Conservation (phyloP, 1,140 invertebrate genomes). For the Platyscapa corneri region DNA sequence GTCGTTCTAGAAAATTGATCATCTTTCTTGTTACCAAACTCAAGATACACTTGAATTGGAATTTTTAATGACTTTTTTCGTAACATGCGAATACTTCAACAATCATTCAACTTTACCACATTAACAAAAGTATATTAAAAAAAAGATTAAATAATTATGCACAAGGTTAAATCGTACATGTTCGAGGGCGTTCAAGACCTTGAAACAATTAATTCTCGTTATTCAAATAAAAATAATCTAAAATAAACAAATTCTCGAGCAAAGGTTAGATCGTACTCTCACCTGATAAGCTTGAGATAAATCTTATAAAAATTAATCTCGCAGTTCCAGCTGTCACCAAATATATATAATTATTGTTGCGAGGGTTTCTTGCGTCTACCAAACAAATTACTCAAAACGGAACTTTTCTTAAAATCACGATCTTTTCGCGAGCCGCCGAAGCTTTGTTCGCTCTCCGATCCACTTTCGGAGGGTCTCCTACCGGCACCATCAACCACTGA, state of each 20-base stretch:
- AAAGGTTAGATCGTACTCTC: neutral
- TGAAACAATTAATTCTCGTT: slow-evolving; percentile 31
- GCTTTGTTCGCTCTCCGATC: slow-evolving; percentile 73
- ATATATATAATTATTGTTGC: slow-evolving; percentile 50
- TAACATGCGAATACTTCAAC: slow-evolving; percentile 17
- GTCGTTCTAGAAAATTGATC: slow-evolving; percentile 47
- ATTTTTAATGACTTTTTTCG: slow-evolving; percentile 29
- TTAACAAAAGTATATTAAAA: slow-evolving; percentile 40
- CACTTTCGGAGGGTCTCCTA: slow-evolving; percentile 71
- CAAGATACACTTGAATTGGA: slow-evolving; percentile 46
- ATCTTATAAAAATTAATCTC: slow-evolving; percentile 34
- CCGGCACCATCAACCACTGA: slow-evolving; percentile 66
- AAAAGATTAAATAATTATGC: slow-evolving; percentile 33
- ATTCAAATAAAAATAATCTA: slow-evolving; percentile 39
- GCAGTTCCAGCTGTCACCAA: slow-evolving; percentile 38
- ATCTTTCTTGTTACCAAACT: slow-evolving; percentile 4
- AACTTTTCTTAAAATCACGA: slow-evolving; percentile 71
- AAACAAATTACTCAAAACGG: slow-evolving; percentile 73
- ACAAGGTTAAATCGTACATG: slow-evolving; percentile 5
- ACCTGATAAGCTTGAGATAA: slow-evolving; percentile 1
- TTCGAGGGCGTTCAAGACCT: slow-evolving; percentile 3
- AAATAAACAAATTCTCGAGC: slow-evolving; percentile 15
- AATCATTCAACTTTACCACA: slow-evolving; percentile 30
- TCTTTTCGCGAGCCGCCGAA: slow-evolving; percentile 67
- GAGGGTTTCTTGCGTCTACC: slow-evolving; percentile 71